Conservation (phyloP, 2,113 vertebrate species). For the Bagarius yarrelli region DNA sequence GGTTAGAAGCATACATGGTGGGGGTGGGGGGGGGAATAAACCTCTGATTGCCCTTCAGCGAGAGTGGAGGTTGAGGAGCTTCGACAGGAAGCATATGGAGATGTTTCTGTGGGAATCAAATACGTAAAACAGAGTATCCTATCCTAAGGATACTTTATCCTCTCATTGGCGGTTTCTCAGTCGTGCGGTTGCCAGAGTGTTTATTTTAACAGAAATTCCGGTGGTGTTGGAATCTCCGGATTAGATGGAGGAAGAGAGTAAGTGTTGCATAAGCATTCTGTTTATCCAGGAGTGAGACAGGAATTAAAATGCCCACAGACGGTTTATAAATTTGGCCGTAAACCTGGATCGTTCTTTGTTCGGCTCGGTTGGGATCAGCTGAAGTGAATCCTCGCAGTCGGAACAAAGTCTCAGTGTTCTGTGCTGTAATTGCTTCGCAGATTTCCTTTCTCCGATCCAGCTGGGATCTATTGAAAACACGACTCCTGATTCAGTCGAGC, state of each 20-base stretch:
- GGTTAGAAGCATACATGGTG: background rate
- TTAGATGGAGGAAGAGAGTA: too few species aligned
- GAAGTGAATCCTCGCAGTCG: background rate
- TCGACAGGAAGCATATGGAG: slow-evolving; percentile 36
- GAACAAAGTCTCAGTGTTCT: slow-evolving; percentile 21
- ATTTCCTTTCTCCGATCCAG: slow-evolving; percentile 34
- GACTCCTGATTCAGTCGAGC: slow-evolving; percentile 41
- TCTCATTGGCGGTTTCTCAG: too few species aligned
- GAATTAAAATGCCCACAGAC: background rate
- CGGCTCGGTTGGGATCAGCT: background rate
- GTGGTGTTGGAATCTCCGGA: background rate
- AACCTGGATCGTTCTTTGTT: background rate
- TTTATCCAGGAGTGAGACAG: background rate
- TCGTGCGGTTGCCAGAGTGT: background rate
- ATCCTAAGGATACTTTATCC: too few species aligned
- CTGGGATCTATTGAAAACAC: slow-evolving; percentile 53
- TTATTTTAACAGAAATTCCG: background rate
- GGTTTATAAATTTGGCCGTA: background rate
- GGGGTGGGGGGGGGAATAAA: slow-evolving; percentile 22
- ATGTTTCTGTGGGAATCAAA: slow-evolving; percentile 23
- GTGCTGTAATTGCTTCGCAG: slow-evolving; percentile 24
- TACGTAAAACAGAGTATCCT: too few species aligned
- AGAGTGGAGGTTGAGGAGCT: slow-evolving; percentile 34
- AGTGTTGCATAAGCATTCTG: background rate
- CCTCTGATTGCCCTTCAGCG: slow-evolving; percentile 32